phyloP scores from a whole-genome alignment of 2,797 vertebrate species.

The Carduelis carduelis region DNA sequence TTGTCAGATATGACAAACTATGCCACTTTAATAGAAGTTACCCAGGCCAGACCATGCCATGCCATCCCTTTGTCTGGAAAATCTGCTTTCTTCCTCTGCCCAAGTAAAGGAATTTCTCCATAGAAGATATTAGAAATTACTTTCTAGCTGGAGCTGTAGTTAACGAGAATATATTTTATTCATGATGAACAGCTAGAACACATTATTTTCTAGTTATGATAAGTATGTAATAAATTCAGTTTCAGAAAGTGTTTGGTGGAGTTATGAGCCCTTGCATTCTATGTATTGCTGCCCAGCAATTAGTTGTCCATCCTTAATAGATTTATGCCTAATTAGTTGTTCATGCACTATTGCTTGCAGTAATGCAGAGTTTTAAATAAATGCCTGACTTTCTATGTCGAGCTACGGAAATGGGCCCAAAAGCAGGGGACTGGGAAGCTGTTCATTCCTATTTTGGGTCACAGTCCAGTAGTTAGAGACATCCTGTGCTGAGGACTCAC shows the following conservation, averaged over 20 bases:
- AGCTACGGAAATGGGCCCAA: not conserved
- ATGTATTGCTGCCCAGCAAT: not conserved
- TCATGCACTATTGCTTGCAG: not conserved
- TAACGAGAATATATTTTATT: not conserved
- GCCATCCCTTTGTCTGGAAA: not conserved
- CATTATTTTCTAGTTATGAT: not conserved
- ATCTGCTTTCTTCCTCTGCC: not conserved
- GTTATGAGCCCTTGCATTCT: not conserved
- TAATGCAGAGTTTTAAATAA: not conserved
- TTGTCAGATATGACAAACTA: slow-evolving; percentile 60
- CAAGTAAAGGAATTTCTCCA: not conserved
- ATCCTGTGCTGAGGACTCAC: not conserved
- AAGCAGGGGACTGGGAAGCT: not conserved
- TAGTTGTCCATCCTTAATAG: not conserved
- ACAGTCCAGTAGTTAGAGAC: not conserved
- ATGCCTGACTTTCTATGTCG: not conserved
- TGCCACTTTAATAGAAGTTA: slow-evolving; percentile 31
- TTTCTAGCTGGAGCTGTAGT: not conserved
- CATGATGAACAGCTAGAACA: not conserved
- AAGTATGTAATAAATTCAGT: not conserved
- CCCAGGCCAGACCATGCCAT: not conserved
- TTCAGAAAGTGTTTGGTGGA: not conserved
- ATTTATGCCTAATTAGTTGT: not conserved
- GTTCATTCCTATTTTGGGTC: not conserved
- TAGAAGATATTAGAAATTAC: not conserved